A percentile compares a stretch with the other conserved stretches of the same genome.
Conservation (phyloP, 1,140 invertebrate genomes). For the Aphaenogaster floridana region DNA sequence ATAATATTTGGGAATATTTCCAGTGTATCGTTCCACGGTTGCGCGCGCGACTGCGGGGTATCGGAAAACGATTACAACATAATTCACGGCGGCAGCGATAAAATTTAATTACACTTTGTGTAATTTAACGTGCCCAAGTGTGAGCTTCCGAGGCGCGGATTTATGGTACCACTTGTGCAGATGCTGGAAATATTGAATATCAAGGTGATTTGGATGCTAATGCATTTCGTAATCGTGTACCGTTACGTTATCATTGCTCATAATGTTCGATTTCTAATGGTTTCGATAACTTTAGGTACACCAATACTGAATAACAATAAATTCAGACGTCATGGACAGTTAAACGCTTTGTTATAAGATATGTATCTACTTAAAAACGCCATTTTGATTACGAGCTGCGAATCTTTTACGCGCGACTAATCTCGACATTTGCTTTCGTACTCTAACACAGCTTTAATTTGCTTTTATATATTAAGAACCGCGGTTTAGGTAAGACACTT, state of each 20-base stretch:
- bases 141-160: slow-evolving; percentile 53
- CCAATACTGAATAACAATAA: background rate
- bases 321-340: background rate
- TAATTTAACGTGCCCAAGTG: slow-evolving; percentile 68
- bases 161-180: slow-evolving; percentile 60
- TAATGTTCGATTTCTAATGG: slow-evolving; percentile 21
- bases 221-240: slow-evolving; percentile 58
- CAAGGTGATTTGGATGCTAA: slow-evolving; percentile 65
- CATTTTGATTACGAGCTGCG: background rate
- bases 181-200: slow-evolving; percentile 63
- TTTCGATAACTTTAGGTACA: slow-evolving; percentile 1
- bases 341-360: background rate
- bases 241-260: slow-evolving; percentile 48
- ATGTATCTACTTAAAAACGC: background rate
- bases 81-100: slow-evolving; percentile 76
- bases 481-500: background rate
- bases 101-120: slow-evolving; percentile 76
- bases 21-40: slow-evolving; percentile 40
- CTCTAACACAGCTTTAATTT: slow-evolving; percentile 24
- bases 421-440: background rate
- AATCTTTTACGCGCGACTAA: background rate
- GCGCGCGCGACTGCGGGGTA: slow-evolving; percentile 60
- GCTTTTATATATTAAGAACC: background rate
- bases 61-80: slow-evolving; percentile 77
- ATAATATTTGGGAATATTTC: slow-evolving; percentile 68